A percentile compares a stretch with the other conserved stretches of the same genome.
Conservation (phyloP, 2,888 invertebrate genomes). For the Selenia dentaria region DNA sequence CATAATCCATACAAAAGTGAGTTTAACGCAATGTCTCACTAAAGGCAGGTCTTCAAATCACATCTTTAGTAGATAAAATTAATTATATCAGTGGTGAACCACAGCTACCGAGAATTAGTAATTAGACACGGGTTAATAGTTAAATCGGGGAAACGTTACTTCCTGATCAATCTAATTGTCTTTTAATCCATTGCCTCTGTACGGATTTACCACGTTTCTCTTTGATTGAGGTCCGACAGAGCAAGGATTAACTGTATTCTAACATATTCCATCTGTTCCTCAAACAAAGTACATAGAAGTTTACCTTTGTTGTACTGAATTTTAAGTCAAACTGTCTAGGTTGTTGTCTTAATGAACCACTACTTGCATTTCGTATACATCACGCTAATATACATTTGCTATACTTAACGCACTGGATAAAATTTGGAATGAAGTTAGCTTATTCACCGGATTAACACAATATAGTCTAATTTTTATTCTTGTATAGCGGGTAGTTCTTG, state of each 20-base stretch:
- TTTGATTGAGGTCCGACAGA: constrained; percentile 58
- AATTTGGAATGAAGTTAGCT: no score
- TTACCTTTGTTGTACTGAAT: background rate
- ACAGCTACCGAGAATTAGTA: constrained; percentile 8
- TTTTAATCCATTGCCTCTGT: constrained; percentile 41
- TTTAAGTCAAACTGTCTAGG: no score
- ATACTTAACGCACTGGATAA: no score
- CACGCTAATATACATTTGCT: no score
- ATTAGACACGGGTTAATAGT: constrained; percentile 24
- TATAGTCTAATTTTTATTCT: no score
- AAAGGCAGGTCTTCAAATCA: no score
- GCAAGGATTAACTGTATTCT: constrained; percentile 40
- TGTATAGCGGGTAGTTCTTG: no score
- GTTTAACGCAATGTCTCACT: no score
- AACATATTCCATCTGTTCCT: constrained; percentile 31
- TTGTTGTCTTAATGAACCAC: no score
- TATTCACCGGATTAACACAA: no score
- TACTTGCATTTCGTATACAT: no score
- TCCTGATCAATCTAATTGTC: constrained; percentile 38
- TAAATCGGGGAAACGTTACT: constrained; percentile 26
- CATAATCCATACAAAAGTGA: no score
- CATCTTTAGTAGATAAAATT: constrained; percentile 8
- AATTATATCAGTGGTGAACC: background rate
- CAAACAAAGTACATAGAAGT: background rate
- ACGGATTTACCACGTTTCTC: constrained; percentile 37